Conservation (phyloP, 2,113 vertebrate genomes). For the Castor canadensis region DNA sequence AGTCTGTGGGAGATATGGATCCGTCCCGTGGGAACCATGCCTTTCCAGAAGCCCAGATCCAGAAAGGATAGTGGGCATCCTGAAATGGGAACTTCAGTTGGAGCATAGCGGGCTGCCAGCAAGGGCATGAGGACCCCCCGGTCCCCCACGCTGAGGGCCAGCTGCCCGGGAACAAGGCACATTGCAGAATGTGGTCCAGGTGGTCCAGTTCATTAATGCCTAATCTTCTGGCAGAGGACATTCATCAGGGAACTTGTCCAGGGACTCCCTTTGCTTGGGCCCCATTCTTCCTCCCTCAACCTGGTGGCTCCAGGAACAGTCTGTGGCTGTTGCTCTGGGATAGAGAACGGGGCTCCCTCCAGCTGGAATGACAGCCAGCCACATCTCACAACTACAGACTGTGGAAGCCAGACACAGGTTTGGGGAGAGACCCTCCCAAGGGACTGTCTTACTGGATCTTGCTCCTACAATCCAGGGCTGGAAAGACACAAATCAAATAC, state of each 20-base stretch:
- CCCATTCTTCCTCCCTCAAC: background rate
- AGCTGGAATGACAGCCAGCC: background rate
- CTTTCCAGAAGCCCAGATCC: too few relatives aligned
- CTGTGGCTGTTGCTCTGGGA: too few relatives aligned
- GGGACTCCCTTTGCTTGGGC: background rate
- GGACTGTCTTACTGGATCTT: background rate
- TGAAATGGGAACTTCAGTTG: background rate
- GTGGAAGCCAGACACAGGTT: too few relatives aligned
- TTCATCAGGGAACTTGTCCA: background rate
- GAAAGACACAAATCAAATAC: background rate
- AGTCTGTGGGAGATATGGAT: too few relatives aligned
- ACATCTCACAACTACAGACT: too few relatives aligned
- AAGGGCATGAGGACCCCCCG: background rate
- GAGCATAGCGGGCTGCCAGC: background rate
- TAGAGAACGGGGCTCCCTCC: background rate
- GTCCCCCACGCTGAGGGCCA: background rate
- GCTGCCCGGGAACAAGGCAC: background rate
- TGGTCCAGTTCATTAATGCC: too few relatives aligned
- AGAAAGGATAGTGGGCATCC: too few relatives aligned
- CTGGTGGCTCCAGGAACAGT: too few relatives aligned
- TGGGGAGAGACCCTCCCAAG: background rate
- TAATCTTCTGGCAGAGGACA: accelerated
- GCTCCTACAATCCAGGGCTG: too few relatives aligned
- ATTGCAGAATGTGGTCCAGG: too few relatives aligned
- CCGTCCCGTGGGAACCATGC: too few relatives aligned